Evolutionary conservation across 2,797 vertebrate species (phyloP), one percentile per base, ranked within the genome.

Genomic region (Epinephelus awoara): DNA sequence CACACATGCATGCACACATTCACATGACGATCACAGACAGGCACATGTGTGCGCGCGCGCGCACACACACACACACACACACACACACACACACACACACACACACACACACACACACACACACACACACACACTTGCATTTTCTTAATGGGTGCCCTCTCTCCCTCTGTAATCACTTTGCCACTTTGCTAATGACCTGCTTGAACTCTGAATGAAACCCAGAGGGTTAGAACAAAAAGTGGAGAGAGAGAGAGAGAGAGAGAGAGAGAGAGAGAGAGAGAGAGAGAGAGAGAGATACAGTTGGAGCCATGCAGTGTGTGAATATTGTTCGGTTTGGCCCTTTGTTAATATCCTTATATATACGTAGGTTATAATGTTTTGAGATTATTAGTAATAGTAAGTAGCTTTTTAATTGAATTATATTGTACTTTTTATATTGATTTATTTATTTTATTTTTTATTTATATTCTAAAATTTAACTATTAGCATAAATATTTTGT

Each of bases 161-260:
- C 84, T 90, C 82, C 74, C 75, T 80, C 85, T 88, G 82, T 92
- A 93, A 93, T 92, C 88, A 86, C 88, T 90, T 85, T 85, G 83
- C 82, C 88, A 86, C 88, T 90, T 85, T 85, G 83, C 82, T 94
- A 94, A 94, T 93, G 91, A 92, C 89, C 90, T 73, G 80, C 82
- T 90, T 90, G 85, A 91, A 93, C 90, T 90, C 66, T 64, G 79
- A 91, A 85, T 88, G 87, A 87, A 89, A 81, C 78, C 75, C 80
- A 79, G 72, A 88, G 81, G 87, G 74, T 72, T 81, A 72, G 85
- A 89, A 89, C 82, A 84, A 81, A 75, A 78, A 59, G 74, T 67
- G 58, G 72, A n/a, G 57, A 55, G 54, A 55, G 4, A 63, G n/a
- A 55, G 55, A 57, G 52, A 71, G 4, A 63, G n/a, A 55, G 55